Base-by-base conservation (phyloP, 2,888 invertebrate genomes). In the Hemaris fuciformis region DNA sequence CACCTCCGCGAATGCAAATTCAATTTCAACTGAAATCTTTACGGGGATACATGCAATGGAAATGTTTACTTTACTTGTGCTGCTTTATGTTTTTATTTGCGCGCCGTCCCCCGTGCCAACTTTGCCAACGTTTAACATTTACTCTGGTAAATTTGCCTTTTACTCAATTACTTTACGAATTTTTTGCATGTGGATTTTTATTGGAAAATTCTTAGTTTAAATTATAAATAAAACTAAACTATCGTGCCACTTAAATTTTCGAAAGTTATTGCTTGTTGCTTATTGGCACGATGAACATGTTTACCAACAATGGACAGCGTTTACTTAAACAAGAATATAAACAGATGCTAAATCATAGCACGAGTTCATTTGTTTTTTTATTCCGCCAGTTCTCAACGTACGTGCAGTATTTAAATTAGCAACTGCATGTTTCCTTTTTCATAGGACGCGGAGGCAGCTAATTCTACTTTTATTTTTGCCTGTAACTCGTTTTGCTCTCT, bases 1-100 rank as follows among this genome's bases (percentile, higher is more conserved):
- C 74, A 70, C 70, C 73, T 77, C 81, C 75, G 75, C 73, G 75
- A 78, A 84, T 82, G 80, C 77, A 84, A 85, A 85, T 83, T 80
- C 77, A 81, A 84, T 83, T 82, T 71, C 74, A 66, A 74, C 77
- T 66, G 74, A 81, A 86, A 82, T 80, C 74, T 84, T 81, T 79
- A 78, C 77, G 76, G 79, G 77, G 75, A 80, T 79, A 76, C 75
- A 76, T 68, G 69, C 72, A 78, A 80, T 81, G 77, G 73, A 76
- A 80, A 81, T 83, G 77, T 85, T 84, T 82, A 74, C 74, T 77
- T 78, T 77, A 72, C 72, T 75, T 74, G 78, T 70, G 71, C 71
- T 67, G 69, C 65, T 69, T 73, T 74, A 62, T 70, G 70, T 80
- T 73, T 53, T 76, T 77, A 77, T 80, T 80, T 80, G 71, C 66